Base-by-base conservation (phyloP, 64 coral and sea anemone species). In the Pocillopora damicornis region DNA sequence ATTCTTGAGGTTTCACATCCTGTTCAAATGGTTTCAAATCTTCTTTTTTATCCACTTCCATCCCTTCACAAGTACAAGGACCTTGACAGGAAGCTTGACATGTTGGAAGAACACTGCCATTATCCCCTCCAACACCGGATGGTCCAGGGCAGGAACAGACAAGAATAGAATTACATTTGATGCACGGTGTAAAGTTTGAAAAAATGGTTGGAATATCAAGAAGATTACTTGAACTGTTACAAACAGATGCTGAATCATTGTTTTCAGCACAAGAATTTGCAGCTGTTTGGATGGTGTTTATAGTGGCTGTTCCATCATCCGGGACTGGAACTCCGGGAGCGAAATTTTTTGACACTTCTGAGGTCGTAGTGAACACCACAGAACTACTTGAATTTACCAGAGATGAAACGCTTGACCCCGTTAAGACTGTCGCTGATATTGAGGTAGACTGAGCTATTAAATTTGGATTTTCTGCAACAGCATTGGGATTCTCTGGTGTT, bases 131-230 rank as follows among this genome's bases (percentile, higher is more conserved):
- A 58, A 45, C 26, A 13, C 63, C 7, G 11, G 63, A 85, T 8
- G 81, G 63, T 15, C 65, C 65, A n/a, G 64, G 61, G 13, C 81
- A 85, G 2, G 81, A 85, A 34, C 81, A 85, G 25, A 85, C 81
- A 85, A 85, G 81, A 51, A 85, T 71, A 6, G 64, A 85, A 38
- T 85, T 72, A 85, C 65, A 85, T 57, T 85, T 85, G 17, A 0
- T 56, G 37, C 81, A 85, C 6, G 81, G 65, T 1, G 36, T 71
- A 4, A 85, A 85, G 37, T 85, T 51, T 71, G 81, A 20, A 85
- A 85, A 72, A 73, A 38, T 37, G 26, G 64, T 42, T 57, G n/a
- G 63, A 22, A 72, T 72, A 1, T 71, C 81, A 45, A 63, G 37
- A 16, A 58, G 63, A 57, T 13, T 20, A 17, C 35, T 83, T 37